A percentile compares a stretch with the other conserved stretches of the same genome.
Conservation (phyloP, 1,140 invertebrate species). For the Manduca sexta region DNA sequence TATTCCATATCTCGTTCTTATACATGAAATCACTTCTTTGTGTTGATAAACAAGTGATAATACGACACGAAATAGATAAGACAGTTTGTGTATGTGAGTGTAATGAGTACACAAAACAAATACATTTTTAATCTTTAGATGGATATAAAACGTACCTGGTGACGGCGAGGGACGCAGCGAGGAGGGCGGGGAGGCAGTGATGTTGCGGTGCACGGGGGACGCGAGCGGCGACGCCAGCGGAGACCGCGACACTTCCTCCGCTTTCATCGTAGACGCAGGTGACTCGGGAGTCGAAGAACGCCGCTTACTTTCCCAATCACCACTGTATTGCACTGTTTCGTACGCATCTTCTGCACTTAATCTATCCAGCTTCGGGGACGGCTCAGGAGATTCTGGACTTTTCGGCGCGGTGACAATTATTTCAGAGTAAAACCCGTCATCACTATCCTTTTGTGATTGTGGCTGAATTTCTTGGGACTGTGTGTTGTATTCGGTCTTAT, state of each 20-base stretch:
- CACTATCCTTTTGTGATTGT: slow-evolving; percentile 22
- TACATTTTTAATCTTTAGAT: slow-evolving; percentile 4
- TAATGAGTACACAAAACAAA: slow-evolving; percentile 4
- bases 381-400: slow-evolving; percentile 23
- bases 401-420: slow-evolving; percentile 20
- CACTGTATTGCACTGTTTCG: slow-evolving; percentile 45
- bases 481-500: slow-evolving; percentile 4
- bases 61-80: slow-evolving; percentile 21
- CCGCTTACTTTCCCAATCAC: slow-evolving; percentile 49
- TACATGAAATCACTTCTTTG: slow-evolving; percentile 4
- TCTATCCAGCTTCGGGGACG: slow-evolving; percentile 19
- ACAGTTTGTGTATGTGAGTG: slow-evolving; percentile 1
- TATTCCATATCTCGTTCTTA: not conserved
- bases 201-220: slow-evolving; percentile 59
- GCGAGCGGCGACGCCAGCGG: slow-evolving; percentile 72
- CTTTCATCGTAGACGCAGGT: slow-evolving; percentile 35
- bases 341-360: slow-evolving; percentile 43
- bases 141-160: slow-evolving; percentile 41
- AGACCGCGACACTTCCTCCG: slow-evolving; percentile 59
- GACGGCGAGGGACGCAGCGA: slow-evolving; percentile 39
- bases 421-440: slow-evolving; percentile 23
- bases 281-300: slow-evolving; percentile 58
- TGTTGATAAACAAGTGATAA: slow-evolving; percentile 6
- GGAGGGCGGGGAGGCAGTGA: slow-evolving; percentile 42
- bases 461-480: slow-evolving; percentile 22